A percentile compares a stretch with the other conserved stretches of the same genome.
These are phyloP conservation scores for Thera britannica DNA, from an alignment of 2,888 invertebrate species.

Conservation along the genomic window DNA sequence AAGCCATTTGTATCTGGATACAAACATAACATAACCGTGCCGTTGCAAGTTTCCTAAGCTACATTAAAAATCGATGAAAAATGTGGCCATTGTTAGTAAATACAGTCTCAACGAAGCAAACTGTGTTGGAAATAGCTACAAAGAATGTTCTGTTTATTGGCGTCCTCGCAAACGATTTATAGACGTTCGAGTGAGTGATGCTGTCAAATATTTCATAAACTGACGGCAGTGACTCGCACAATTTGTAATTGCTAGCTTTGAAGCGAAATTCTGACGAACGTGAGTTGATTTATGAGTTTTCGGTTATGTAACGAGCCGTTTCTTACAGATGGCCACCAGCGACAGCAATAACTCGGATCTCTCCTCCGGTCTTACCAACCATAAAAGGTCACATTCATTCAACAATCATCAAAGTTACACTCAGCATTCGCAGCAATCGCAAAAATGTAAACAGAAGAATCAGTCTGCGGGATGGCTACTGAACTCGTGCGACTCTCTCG, in stretches of 20 bases:
- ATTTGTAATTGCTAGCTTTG: constrained; percentile 43
- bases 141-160: constrained; percentile 20
- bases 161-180: constrained; percentile 40
- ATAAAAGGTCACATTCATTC: constrained; percentile 88
- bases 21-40: constrained; percentile 16
- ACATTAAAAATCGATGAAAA: constrained; percentile 5
- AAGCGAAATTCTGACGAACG: constrained; percentile 40
- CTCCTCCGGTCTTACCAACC: constrained; percentile 84
- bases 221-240: constrained; percentile 43
- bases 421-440: constrained; percentile 85
- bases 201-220: constrained; percentile 51
- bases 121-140: constrained; percentile 13
- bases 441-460: constrained; percentile 86
- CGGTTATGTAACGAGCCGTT: constrained; percentile 38
- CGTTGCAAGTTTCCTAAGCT: constrained; percentile 7
- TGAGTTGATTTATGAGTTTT: constrained; percentile 42
- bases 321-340: constrained; percentile 87
- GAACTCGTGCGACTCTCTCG: constrained; percentile 80
- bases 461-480: constrained; percentile 82
- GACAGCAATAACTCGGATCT: constrained; percentile 82
- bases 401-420: constrained; percentile 89
- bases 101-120: constrained; percentile 5
- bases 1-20: constrained; percentile 57
- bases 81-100: constrained; percentile 18
- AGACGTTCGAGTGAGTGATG: constrained; percentile 52